Base-by-base conservation (phyloP, 92 coral and sea anemone species). In the Palythoa grandiflora region DNA sequence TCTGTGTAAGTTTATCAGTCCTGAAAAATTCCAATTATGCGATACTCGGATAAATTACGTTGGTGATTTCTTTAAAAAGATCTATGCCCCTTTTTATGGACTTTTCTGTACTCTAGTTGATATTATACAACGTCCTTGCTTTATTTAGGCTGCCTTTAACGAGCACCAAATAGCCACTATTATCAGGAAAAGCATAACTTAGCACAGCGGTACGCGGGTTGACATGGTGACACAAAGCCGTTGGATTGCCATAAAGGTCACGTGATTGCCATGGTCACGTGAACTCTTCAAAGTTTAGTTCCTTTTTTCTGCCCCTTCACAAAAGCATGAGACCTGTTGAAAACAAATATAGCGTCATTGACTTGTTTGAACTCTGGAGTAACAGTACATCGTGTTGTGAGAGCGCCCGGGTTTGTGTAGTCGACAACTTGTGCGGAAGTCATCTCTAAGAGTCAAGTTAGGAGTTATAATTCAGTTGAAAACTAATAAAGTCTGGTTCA, bases 291-390 rank as follows among this genome's bases (percentile, higher is more conserved):
- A 8, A 50, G 57, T 75, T 9, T 75, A 19, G 79, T 75, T 2
- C 54, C 59, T 20, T 48, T 48, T 20, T 75, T 53, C 60, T 75
- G 17, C 48, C 79, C 79, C 38, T 75, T 75, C 54, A 75, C 79
- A 50, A 44, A 60, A 8, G 61, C 60, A 9, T 75, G 79, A 54
- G 28, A n/a, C 54, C 79, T 75, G 54, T 20, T 28, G 79, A 74
- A 75, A 75, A 75, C 35, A 75, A 71, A 35, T 35, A 37, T 11
- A 28, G 36, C 9, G 1, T n/a, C 47, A 36, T 9, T 38, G 3
- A 68, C 28, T 28, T 28, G 28, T 28, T 28, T 28, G 28, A 28
- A 28, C 28, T 28, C 28, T 28, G 28, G 28, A 28, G 28, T 28
- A 28, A 28, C 28, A 28, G 28, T 28, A 28, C 0, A 28, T 28